phyloP scores from a whole-genome alignment of 2,888 invertebrate genomes.

The Tromatobia lineatoria region DNA sequence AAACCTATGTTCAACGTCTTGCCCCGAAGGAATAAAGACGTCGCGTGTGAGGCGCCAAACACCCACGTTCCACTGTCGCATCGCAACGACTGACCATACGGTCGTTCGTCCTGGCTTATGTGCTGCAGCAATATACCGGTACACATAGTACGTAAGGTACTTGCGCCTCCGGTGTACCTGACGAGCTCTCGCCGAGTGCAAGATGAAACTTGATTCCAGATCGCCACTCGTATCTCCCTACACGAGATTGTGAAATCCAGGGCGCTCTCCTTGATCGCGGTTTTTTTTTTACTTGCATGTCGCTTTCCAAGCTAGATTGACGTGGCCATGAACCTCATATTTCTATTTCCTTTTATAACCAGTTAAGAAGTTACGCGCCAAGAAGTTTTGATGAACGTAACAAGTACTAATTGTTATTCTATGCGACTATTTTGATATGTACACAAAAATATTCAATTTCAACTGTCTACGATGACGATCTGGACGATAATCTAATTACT shows the following conservation, averaged over 20 bases:
- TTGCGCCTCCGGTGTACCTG: conserved; percentile 56
- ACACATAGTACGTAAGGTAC: conserved; percentile 49
- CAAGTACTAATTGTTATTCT: no score
- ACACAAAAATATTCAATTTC: no score
- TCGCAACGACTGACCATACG: conserved; percentile 22
- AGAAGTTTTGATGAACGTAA: background rate
- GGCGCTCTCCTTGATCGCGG: conserved; percentile 14
- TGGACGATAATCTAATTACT: no score
- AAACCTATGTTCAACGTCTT: conserved; percentile 80
- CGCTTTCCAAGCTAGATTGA: background rate
- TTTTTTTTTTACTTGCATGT: conserved; percentile 6
- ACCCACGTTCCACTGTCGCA: conserved; percentile 72
- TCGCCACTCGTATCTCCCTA: conserved; percentile 60
- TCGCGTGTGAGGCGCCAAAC: conserved; percentile 80
- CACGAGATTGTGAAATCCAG: conserved; percentile 28
- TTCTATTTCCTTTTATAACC: background rate
- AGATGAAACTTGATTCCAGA: conserved; percentile 62
- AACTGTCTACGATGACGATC: no score
- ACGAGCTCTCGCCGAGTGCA: conserved; percentile 37
- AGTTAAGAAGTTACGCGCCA: background rate
- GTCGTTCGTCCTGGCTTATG: conserved; percentile 16
- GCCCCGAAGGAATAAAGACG: conserved; percentile 79
- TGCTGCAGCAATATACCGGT: conserved; percentile 8
- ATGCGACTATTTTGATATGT: no score
- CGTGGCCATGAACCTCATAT: background rate